Evolutionary conservation across 2,797 vertebrate species (phyloP).

Genomic region (Ctenopoma multispine): DNA sequence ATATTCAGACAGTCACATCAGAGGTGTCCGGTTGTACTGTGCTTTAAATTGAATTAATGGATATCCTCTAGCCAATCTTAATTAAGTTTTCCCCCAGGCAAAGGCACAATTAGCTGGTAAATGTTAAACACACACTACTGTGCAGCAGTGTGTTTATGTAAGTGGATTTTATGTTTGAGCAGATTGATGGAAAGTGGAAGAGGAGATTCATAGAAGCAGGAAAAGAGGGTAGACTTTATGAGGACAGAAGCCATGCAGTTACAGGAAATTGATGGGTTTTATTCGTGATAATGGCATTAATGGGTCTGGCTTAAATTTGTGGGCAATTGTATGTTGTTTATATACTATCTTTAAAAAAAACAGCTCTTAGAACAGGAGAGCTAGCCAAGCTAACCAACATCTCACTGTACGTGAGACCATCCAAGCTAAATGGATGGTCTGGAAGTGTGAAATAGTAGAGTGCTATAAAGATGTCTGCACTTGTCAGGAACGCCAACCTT

Average conservation of each 20-base stretch:
- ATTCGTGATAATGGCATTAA: slow-evolving; percentile 2
- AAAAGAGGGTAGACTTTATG: slow-evolving; percentile 1
- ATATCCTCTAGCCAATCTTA: slow-evolving; percentile 64
- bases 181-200: slow-evolving; percentile 54
- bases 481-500: slow-evolving; percentile 34
- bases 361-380: not conserved
- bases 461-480: slow-evolving; percentile 12
- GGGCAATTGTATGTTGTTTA: not conserved
- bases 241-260: not conserved
- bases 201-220: slow-evolving; percentile 1
- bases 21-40: slow-evolving; percentile 59
- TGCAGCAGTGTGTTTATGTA: slow-evolving; percentile 33
- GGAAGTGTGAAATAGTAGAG: slow-evolving; percentile 19
- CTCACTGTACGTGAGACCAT: too few relatives aligned
- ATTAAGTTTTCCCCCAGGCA: slow-evolving; percentile 50
- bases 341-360: not conserved
- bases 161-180: slow-evolving; percentile 51
- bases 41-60: slow-evolving; percentile 63
- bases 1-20: slow-evolving; percentile 38
- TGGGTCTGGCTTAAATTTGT: slow-evolving; percentile 6
- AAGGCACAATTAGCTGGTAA: slow-evolving; percentile 50
- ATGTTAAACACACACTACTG: slow-evolving; percentile 46
- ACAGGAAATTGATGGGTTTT: not conserved
- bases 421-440: not conserved
- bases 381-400: not conserved